phyloP scores from a whole-genome alignment of 1,140 invertebrate species.

The Drosophila kurseongensis region DNA sequence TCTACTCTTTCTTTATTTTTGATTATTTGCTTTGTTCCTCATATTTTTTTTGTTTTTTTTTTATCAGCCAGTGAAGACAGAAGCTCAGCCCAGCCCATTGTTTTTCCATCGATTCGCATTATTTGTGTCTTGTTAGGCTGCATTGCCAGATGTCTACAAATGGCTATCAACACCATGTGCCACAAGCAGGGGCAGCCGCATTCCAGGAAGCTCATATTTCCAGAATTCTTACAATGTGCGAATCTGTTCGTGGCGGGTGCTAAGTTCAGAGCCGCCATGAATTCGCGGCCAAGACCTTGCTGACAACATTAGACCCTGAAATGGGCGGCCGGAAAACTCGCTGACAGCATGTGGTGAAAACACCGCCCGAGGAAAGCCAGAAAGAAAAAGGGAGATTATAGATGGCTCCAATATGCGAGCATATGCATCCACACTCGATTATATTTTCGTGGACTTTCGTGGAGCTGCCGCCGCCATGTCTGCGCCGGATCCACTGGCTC shows the following conservation, averaged over 20 bases:
- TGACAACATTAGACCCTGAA: slow-evolving; percentile 64
- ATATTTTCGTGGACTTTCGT: slow-evolving; percentile 22
- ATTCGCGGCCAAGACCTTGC: slow-evolving; percentile 51
- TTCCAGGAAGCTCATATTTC: slow-evolving; percentile 67
- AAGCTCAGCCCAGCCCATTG: slow-evolving; percentile 5
- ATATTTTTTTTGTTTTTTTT: background rate
- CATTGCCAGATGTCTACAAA: slow-evolving; percentile 41
- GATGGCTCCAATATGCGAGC: slow-evolving; percentile 1
- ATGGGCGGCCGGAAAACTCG: slow-evolving; percentile 24
- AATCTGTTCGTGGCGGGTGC: slow-evolving; percentile 31
- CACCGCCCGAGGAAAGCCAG: slow-evolving; percentile 1
- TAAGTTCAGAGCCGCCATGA: slow-evolving; percentile 58
- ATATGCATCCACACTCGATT: slow-evolving; percentile 28
- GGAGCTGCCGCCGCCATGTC: slow-evolving; percentile 52
- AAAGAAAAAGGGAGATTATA: slow-evolving; percentile 6
- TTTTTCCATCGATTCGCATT: slow-evolving; percentile 36
- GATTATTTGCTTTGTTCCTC: background rate
- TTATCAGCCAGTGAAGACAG: background rate
- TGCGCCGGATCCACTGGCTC: slow-evolving; percentile 42
- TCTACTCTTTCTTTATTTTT: background rate
- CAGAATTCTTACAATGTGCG: slow-evolving; percentile 64
- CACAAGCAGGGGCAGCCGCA: slow-evolving; percentile 22
- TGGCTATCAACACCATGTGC: slow-evolving; percentile 48
- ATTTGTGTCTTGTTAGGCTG: slow-evolving; percentile 52
- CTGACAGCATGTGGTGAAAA: slow-evolving; percentile 59